Evolutionary conservation across 2,888 invertebrate species (phyloP).

Genomic region (Patella ulyssiponensis): DNA sequence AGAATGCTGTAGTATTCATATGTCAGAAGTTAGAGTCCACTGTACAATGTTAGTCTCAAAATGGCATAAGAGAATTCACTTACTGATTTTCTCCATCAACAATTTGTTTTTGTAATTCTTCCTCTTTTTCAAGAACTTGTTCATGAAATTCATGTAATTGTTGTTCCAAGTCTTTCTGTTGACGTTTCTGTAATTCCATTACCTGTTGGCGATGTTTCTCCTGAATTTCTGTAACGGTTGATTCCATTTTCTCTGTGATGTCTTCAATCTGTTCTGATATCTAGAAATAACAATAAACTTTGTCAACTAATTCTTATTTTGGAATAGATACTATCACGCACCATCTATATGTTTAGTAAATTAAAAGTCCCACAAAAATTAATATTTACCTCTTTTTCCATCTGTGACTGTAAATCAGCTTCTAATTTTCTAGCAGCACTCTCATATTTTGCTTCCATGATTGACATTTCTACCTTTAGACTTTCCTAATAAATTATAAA

Average conservation of each 20-base stretch:
- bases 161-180: conserved; percentile 55
- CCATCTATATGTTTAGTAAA: not conserved
- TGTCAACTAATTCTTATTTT: too few species aligned
- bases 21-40: not conserved
- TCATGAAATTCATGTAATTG: conserved; percentile 52
- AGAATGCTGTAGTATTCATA: too few species aligned
- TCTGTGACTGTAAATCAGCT: conserved; percentile 60
- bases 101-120: conserved; percentile 51
- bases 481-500: conserved; percentile 56
- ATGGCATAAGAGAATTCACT: not conserved
- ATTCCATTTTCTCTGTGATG: conserved; percentile 50
- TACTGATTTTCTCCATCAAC: conserved; percentile 58
- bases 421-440: conserved; percentile 63
- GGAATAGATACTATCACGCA: too few species aligned
- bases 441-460: conserved; percentile 67
- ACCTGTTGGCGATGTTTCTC: conserved; percentile 60
- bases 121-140: conserved; percentile 55
- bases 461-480: conserved; percentile 66
- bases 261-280: conserved; percentile 60
- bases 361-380: not conserved
- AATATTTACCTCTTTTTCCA: conserved; percentile 62
- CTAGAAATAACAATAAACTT: conserved; percentile 38
- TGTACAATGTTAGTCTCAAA: not conserved
- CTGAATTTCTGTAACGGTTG: conserved; percentile 46
- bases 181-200: conserved; percentile 54